Conservation (phyloP, 2,113 vertebrate species). For the Anguilla rostrata region DNA sequence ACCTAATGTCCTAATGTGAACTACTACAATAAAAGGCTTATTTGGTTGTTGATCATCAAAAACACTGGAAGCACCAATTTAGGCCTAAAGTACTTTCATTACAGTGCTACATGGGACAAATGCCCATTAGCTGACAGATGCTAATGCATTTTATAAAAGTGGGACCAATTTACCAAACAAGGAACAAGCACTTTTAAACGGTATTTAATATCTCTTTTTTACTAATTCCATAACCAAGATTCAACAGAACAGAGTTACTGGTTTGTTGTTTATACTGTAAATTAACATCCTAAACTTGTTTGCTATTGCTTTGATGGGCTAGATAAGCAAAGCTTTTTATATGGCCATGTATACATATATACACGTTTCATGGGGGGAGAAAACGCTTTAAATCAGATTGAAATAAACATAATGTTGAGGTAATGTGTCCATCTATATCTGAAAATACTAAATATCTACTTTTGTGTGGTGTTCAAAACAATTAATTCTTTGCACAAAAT, state of each 20-base stretch:
- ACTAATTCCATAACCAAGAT: not conserved
- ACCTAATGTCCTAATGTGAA: not conserved
- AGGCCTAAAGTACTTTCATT: not conserved
- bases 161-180: conserved; percentile 4
- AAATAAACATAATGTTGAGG: not conserved
- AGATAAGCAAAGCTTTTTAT: not conserved
- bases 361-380: not conserved
- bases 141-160: not conserved
- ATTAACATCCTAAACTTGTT: not conserved
- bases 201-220: not conserved
- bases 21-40: not conserved
- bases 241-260: not conserved
- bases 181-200: not conserved
- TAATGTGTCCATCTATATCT: not conserved
- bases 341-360: not conserved
- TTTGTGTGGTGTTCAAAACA: not conserved
- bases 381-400: not conserved
- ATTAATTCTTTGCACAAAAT: not conserved
- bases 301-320: not conserved
- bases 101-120: not conserved
- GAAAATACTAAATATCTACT: not conserved
- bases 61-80: not conserved
- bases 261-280: not conserved
- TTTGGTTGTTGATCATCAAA: not conserved
- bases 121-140: not conserved